Base-by-base conservation (phyloP, 2,797 vertebrate genomes). In the Triplophysa bombifrons region DNA sequence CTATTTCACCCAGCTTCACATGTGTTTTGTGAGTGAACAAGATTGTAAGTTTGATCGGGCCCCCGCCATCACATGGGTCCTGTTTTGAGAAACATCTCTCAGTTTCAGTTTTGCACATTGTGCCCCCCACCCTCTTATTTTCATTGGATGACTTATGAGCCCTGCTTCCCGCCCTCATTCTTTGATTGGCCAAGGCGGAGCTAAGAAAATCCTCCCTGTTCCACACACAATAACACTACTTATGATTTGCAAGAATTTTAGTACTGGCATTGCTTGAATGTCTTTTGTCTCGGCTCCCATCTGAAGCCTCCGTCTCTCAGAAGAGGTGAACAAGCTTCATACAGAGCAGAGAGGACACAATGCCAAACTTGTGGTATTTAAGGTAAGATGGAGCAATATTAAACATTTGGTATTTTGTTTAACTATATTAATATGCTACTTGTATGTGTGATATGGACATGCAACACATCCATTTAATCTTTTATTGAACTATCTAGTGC, bases 211-310 rank as follows among this genome's bases (percentile, higher is more conserved):
- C 90, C 90, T 90, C 87, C 78, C 53, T 81, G 74, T 85, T 66
- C 83, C 70, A 72, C 83, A 61, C 84, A 85, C 86, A 88, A 84
- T 80, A 87, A 85, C 68, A 85, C 85, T 85, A 89, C 88, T 90
- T 92, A 86, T 92, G 91, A 92, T 92, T 90, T 92, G 90, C 88
- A 90, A 89, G 82, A 87, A 88, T 87, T 88, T 87, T 85, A 87
- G 46, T 84, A 53, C 69, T 86, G 89, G 90, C 85, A 90, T 90
- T 87, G 84, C 81, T 86, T 87, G 87, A 87, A 88, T 85, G 87
- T 87, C 79, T 80, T 73, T 44, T 74, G 87, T 88, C 87, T 89
- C 90, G 90, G 86, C 84, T 85, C 82, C 79, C 84, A 80, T 87
- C 84, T 78, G 84, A 80, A 82, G 87, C 82, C 88, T 87, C 86